Conservation (phyloP, 2,888 invertebrate species). For the Macroteleia sp. region DNA sequence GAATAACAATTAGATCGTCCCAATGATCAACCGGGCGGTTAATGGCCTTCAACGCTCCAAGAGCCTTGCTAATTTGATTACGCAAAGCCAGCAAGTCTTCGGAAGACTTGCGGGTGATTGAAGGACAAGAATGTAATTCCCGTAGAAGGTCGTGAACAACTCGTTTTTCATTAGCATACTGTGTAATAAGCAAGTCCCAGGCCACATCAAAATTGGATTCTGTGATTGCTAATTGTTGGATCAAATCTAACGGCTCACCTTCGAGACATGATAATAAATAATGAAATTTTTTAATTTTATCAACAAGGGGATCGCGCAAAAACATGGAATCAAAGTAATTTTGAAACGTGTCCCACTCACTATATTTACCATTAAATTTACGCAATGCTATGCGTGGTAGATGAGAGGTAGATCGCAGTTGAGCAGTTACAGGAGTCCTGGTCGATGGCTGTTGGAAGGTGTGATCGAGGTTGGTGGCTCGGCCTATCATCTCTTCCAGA, state of each 20-base stretch:
- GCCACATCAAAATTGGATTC: conserved; percentile 9
- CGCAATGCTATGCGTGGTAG: background rate
- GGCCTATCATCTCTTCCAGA: too few species aligned
- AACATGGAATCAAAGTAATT: conserved; percentile 18
- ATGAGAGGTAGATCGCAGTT: too few species aligned
- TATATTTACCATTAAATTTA: conserved; percentile 4
- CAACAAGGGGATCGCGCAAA: background rate
- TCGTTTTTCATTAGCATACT: conserved; percentile 5
- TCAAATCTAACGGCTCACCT: conserved; percentile 1
- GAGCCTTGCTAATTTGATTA: background rate
- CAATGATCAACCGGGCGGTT: background rate
- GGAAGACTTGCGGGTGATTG: background rate
- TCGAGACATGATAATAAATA: conserved; percentile 4
- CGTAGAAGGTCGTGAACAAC: background rate
- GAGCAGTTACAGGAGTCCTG: too few species aligned
- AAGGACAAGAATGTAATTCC: background rate
- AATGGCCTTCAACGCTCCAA: background rate
- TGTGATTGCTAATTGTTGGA: conserved; percentile 2
- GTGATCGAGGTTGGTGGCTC: too few species aligned
- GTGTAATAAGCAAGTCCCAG: conserved; percentile 2
- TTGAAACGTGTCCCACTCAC: conserved; percentile 15
- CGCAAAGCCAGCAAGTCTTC: background rate
- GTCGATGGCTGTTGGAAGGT: too few species aligned
- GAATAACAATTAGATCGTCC: conserved; percentile 7
- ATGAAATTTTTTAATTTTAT: conserved; percentile 13